A percentile compares a stretch with the other conserved stretches of the same genome.
Evolutionary conservation across 1,140 invertebrate genomes (phyloP).

Genomic region (Oncopodura yosiiana): DNA sequence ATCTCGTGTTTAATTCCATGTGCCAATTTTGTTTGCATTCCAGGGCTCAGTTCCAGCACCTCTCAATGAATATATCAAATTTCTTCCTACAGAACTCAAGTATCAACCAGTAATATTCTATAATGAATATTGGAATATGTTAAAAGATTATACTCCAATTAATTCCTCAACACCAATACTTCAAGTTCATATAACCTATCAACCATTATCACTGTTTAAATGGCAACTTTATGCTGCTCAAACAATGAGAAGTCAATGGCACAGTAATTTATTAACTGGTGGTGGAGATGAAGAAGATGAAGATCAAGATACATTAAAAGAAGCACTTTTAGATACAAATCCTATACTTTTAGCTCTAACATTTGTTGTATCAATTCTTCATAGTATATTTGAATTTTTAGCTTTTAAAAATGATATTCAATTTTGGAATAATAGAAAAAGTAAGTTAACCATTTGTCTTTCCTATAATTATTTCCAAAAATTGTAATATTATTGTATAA

Average conservation of each 20-base stretch:
- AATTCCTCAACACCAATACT: conserved; percentile 66
- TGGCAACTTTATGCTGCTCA: conserved; percentile 95
- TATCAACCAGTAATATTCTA: conserved; percentile 93
- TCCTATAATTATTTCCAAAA: too few relatives aligned
- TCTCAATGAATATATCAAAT: conserved; percentile 85
- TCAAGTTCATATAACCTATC: conserved; percentile 70
- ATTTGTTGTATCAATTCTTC: conserved; percentile 83
- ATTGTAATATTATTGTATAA: too few relatives aligned
- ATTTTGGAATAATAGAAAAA: conserved; percentile 97
- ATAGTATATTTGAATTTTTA: conserved; percentile 95
- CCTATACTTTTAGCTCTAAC: conserved; percentile 89
- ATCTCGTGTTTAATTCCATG: too few relatives aligned
- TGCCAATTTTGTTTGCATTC: too few relatives aligned
- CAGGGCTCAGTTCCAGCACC: conserved; percentile 66
- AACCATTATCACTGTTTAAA: conserved; percentile 88
- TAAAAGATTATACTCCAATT: conserved; percentile 87
- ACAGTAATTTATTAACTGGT: conserved; percentile 48
- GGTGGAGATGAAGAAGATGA: conserved; percentile 70
- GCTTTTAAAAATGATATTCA: conserved; percentile 99
- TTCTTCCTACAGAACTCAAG: conserved; percentile 64
- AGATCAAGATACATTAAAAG: conserved; percentile 95
- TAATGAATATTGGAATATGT: conserved; percentile 99
- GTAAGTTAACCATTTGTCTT: too few relatives aligned
- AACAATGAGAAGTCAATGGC: conserved; percentile 73
- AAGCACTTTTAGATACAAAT: conserved; percentile 92